Percentiles rank a stretch among this genome's conserved stretches.
These are phyloP conservation scores for Gorsachius magnificus DNA, from an alignment of 2,797 vertebrate genomes.

Conservation along the genomic window DNA sequence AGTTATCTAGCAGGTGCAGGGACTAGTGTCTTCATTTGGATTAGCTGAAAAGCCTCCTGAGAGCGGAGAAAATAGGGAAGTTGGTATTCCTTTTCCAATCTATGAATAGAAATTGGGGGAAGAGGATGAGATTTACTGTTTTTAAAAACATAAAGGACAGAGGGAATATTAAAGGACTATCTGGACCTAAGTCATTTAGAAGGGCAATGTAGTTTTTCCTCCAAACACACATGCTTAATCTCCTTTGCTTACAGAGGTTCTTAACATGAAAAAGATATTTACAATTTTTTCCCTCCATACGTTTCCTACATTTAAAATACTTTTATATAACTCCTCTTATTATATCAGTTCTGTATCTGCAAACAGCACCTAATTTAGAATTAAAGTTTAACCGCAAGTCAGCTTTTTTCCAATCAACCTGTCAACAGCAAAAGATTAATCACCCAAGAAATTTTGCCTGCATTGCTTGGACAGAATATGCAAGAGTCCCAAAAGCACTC, in stretches of 20 bases:
- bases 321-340: neutral
- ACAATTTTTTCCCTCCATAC: neutral
- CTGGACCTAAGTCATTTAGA: neutral
- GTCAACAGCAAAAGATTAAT: neutral
- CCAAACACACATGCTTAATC: neutral
- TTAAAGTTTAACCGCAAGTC: neutral
- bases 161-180: neutral
- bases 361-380: neutral
- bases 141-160: neutral
- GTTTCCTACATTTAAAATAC: neutral
- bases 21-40: conserved; percentile 26
- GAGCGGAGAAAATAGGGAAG: conserved; percentile 62
- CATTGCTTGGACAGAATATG: neutral
- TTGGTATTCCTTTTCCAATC: conserved; percentile 66
- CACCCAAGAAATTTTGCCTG: neutral
- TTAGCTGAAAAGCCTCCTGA: conserved; percentile 62
- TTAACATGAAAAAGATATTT: neutral
- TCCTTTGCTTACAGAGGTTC: neutral
- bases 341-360: neutral
- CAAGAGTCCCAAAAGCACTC: neutral
- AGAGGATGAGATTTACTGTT: conserved; percentile 16
- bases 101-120: conserved; percentile 48
- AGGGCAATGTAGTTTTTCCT: neutral
- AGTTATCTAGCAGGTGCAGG: conserved; percentile 42
- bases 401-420: neutral